Evolutionary conservation across 2,888 invertebrate genomes (phyloP).

Genomic region (Agrilus mali): DNA sequence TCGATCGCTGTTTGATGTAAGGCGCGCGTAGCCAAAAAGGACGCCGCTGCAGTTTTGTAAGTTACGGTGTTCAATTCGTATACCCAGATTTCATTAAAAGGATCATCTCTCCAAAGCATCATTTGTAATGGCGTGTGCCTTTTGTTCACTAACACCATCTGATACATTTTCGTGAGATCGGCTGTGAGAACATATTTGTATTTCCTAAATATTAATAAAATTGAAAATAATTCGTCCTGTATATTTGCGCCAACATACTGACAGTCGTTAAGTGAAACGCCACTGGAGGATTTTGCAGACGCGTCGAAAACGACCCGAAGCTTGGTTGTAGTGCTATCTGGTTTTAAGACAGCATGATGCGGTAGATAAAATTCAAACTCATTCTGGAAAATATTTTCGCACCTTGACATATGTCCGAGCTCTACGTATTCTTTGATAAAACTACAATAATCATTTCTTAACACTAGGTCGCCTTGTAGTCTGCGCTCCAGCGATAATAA

Average conservation of each 20-base stretch:
- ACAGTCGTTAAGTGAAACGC: conserved; percentile 14
- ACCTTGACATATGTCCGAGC: no score
- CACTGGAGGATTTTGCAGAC: not conserved
- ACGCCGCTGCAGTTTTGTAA: conserved; percentile 15
- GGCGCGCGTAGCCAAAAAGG: conserved; percentile 16
- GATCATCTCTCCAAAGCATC: conserved; percentile 16
- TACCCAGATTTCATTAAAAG: conserved; percentile 6
- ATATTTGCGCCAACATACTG: conserved; percentile 16
- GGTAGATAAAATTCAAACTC: no score
- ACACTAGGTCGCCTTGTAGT: no score
- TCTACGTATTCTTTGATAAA: no score
- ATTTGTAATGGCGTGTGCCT: conserved; percentile 15
- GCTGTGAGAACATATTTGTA: conserved; percentile 16
- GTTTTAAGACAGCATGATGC: no score
- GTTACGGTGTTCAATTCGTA: conserved; percentile 16
- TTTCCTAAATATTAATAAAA: conserved; percentile 20
- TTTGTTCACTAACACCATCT: conserved; percentile 17
- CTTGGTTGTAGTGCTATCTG: no score
- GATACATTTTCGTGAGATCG: conserved; percentile 23
- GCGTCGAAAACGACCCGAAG: no score
- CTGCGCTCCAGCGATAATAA: no score
- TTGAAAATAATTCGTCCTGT: conserved; percentile 20
- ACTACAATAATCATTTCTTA: no score
- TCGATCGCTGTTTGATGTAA: conserved; percentile 13
- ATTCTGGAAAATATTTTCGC: no score